These are phyloP conservation scores for Scyliorhinus canicula DNA, from an alignment of 2,797 vertebrate species.

Conservation along the genomic window DNA sequence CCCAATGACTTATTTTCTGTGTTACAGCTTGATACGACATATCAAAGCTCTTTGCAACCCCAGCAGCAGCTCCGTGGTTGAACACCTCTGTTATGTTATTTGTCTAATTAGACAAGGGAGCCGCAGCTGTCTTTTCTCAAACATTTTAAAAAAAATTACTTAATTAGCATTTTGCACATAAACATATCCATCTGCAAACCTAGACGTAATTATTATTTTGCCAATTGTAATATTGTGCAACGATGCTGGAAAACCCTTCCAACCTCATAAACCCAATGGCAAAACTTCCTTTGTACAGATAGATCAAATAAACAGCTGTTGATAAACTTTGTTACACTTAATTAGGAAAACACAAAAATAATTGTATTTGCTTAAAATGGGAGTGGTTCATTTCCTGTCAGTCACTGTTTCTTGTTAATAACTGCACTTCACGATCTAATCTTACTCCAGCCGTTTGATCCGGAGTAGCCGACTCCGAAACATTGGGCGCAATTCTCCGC, in stretches of 20 bases:
- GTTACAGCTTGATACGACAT: background rate
- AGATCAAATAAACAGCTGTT: background rate
- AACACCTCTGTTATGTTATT: background rate
- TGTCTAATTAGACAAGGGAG: background rate
- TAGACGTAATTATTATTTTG: constrained; percentile 14
- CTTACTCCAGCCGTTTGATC: background rate
- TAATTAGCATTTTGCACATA: constrained; percentile 30
- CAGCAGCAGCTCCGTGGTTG: background rate
- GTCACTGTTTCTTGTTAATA: background rate
- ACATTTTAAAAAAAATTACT: background rate
- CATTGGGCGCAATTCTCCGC: too few relatives aligned
- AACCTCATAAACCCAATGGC: background rate
- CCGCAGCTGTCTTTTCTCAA: background rate
- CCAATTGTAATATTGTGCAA: background rate
- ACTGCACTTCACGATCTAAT: background rate
- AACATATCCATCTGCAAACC: background rate
- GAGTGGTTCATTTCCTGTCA: background rate
- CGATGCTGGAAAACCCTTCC: background rate
- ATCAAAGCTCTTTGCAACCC: background rate
- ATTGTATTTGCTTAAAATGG: background rate
- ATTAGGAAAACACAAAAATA: background rate
- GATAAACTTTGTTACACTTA: background rate
- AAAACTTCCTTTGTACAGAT: background rate
- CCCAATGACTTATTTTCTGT: background rate
- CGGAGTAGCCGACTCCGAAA: too few relatives aligned